Evolutionary conservation across 2,888 invertebrate genomes (phyloP).

Genomic region (Drosophila histrio): DNA sequence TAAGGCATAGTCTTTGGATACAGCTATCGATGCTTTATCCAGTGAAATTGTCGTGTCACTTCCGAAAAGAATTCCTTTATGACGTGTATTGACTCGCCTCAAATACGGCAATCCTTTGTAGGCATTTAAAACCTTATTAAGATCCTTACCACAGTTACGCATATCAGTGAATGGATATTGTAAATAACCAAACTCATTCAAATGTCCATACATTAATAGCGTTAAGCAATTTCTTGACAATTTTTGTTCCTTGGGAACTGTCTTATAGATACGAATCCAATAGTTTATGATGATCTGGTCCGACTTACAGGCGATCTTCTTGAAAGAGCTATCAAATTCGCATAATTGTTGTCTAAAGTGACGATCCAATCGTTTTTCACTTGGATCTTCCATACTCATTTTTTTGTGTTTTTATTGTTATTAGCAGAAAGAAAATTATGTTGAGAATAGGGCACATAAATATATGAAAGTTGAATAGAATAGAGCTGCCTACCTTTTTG

Average conservation of each 20-base stretch:
- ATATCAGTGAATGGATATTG: slow-evolving; percentile 49
- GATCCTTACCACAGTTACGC: slow-evolving; percentile 28
- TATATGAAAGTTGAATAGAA: not conserved
- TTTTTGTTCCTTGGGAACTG: slow-evolving; percentile 38
- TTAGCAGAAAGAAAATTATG: too few relatives aligned
- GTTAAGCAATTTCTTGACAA: slow-evolving; percentile 48
- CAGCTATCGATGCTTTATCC: not conserved
- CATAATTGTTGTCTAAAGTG: slow-evolving; percentile 43
- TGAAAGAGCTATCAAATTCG: slow-evolving; percentile 16
- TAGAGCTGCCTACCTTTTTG: not conserved
- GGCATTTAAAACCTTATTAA: slow-evolving; percentile 44
- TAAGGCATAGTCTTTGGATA: not conserved
- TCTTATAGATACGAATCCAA: slow-evolving; percentile 41
- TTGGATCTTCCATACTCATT: slow-evolving; percentile 33
- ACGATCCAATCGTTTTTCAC: slow-evolving; percentile 36
- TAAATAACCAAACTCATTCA: slow-evolving; percentile 46
- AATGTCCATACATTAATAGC: slow-evolving; percentile 51
- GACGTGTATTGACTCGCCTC: not conserved
- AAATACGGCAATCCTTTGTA: slow-evolving; percentile 39
- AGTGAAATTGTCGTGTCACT: not conserved
- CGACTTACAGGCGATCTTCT: slow-evolving; percentile 4
- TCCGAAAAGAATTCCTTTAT: not conserved
- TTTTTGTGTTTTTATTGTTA: too few relatives aligned
- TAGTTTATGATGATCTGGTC: slow-evolving; percentile 41
- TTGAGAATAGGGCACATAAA: too few relatives aligned